Evolutionary conservation across 2,113 vertebrate species (phyloP).

Genomic region (Megaceryle maxima): DNA sequence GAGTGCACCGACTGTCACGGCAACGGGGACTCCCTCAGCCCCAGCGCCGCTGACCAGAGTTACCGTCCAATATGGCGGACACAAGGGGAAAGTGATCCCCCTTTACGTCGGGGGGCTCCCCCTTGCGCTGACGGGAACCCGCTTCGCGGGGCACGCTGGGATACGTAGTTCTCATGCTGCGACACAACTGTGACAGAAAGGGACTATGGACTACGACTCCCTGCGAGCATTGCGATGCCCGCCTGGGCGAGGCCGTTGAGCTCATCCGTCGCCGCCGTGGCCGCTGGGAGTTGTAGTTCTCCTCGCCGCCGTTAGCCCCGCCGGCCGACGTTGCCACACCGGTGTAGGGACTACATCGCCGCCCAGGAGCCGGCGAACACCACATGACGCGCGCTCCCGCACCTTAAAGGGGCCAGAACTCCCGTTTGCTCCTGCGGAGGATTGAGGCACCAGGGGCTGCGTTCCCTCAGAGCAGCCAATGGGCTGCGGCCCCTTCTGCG

Average conservation of each 20-base stretch:
- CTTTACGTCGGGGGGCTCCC: slow-evolving; percentile 76
- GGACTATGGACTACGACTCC: background rate
- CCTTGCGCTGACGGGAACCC: slow-evolving; percentile 54
- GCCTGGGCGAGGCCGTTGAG: background rate
- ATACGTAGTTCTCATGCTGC: accelerated
- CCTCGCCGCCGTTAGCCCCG: background rate
- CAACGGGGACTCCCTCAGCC: slow-evolving; percentile 45
- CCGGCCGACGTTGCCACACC: background rate
- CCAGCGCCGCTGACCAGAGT: slow-evolving; percentile 74
- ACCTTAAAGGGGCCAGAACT: slow-evolving; percentile 23
- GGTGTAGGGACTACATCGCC: slow-evolving; percentile 18
- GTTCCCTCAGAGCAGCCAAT: accelerated
- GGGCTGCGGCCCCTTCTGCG: background rate
- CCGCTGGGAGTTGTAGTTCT: slow-evolving; percentile 53
- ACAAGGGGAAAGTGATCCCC: slow-evolving; percentile 83
- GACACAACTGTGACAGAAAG: accelerated
- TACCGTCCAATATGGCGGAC: slow-evolving; percentile 83
- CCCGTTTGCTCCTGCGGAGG: accelerated
- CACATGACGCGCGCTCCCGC: background rate
- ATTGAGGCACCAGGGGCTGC: accelerated
- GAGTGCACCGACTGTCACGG: slow-evolving; percentile 58
- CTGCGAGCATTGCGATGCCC: background rate
- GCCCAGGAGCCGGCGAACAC: background rate
- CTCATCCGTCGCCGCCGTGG: background rate
- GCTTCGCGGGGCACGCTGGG: slow-evolving; percentile 20